These are phyloP conservation scores for Porites evermanni DNA, from an alignment of 92 coral and sea anemone genomes.

Conservation along the genomic window DNA sequence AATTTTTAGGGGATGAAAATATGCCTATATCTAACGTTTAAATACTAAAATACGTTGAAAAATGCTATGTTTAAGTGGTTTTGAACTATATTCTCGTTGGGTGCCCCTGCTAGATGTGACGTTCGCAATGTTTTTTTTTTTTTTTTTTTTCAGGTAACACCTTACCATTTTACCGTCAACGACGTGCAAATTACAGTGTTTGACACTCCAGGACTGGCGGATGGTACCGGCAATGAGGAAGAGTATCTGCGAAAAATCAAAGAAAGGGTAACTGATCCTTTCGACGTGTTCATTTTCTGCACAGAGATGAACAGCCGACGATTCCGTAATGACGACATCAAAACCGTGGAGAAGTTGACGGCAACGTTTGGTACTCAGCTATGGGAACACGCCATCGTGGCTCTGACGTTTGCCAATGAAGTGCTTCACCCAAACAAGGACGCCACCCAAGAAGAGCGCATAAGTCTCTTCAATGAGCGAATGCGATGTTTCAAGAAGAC, in stretches of 20 bases:
- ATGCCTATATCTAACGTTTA: too few relatives aligned
- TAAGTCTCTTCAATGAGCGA: constrained; percentile 9
- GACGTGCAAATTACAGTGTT: constrained; percentile 36
- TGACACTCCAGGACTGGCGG: constrained; percentile 71
- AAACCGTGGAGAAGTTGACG: constrained; percentile 40
- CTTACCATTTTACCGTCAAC: constrained; percentile 12
- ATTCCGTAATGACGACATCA: constrained; percentile 43
- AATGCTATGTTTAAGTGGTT: too few relatives aligned
- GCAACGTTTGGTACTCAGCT: constrained; percentile 23
- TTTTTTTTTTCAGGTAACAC: constrained; percentile 12
- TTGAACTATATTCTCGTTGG: too few relatives aligned
- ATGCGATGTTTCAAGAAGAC: constrained; percentile 31
- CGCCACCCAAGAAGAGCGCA: background rate
- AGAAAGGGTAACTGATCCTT: background rate
- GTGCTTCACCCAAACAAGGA: constrained; percentile 28
- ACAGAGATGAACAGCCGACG: constrained; percentile 51
- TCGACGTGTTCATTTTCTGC: constrained; percentile 52
- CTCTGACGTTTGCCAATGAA: constrained; percentile 60
- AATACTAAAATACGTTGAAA: too few relatives aligned
- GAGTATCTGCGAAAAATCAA: constrained; percentile 34
- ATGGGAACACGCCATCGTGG: constrained; percentile 59
- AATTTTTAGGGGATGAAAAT: too few relatives aligned
- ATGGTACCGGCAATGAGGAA: constrained; percentile 45
- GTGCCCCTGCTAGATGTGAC: too few relatives aligned
- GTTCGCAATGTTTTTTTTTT: background rate